Evolutionary conservation across 2,888 invertebrate species (phyloP), one percentile per base, ranked within the genome.

Genomic region (Steinernema carpocapsae): DNA sequence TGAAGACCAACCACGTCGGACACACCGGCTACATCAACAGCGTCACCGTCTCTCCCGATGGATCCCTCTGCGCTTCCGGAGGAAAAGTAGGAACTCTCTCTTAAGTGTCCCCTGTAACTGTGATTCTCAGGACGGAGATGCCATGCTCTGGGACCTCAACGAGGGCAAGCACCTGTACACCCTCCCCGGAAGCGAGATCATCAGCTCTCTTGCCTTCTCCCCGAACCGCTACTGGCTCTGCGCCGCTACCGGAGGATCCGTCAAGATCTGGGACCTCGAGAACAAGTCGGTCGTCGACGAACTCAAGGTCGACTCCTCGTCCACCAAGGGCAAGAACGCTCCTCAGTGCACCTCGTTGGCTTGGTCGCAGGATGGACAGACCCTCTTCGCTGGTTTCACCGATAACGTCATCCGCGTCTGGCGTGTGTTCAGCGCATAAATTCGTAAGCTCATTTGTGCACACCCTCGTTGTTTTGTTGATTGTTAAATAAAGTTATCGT

Each of bases 221-320:
- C 99, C 99, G 79, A 99, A 99, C 91, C 87, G 89, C 78, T 99
- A 99, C 88, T 99, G 99, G 99, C 92, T 99, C 81, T 99, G 99
- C 89, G 99, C 97, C 88, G 99, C 99, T 26, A 97, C 94, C 87
- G 97, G 97, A 85, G 94, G 96, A 80, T 93, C 93, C 85, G 97
- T 99, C 89, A 97, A 96, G 91, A 97, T 99, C 89, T 99, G 97
- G 97, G 97, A 99, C 91, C 91, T 99, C 90, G 97, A 99, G 91
- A 95, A 94, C 90, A 99, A 99, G 91, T 94, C 95, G 89, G 94
- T 97, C 92, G 97, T 99, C 82, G 97, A 99, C 89, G 97, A 99
- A 89, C 92, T 99, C 82, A 92, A 93, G 88, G 95, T 96, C n/a
- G 97, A 97, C 88, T 94, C 97, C 83, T 93, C 95, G 78, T 91